These are phyloP conservation scores for Dascyllus trimaculatus DNA, from an alignment of 2,113 vertebrate species.

Conservation along the genomic window DNA sequence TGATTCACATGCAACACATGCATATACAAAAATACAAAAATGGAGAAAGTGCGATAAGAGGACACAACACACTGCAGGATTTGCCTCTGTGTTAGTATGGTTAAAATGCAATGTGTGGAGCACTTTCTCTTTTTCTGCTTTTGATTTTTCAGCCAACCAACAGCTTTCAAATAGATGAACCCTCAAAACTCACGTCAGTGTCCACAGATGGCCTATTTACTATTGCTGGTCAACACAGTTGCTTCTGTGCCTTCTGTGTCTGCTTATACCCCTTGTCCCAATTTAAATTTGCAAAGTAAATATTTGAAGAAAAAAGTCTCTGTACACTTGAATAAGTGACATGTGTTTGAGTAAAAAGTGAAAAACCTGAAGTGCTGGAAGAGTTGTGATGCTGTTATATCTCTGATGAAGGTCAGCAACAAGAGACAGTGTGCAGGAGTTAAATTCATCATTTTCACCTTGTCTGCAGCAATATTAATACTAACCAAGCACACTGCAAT, in stretches of 20 bases:
- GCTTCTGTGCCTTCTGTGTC: neutral
- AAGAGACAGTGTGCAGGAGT: no score
- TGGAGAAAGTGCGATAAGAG: neutral
- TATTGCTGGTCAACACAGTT: neutral
- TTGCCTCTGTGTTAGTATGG: neutral
- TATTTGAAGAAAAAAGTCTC: no score
- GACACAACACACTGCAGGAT: neutral
- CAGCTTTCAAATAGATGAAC: neutral
- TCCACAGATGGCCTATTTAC: neutral
- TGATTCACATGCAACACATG: no score
- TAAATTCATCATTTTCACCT: no score
- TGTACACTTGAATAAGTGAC: no score
- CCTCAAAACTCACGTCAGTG: neutral
- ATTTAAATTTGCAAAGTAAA: neutral
- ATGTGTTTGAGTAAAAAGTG: no score
- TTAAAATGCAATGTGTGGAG: neutral
- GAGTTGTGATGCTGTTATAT: no score
- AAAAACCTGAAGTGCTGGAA: no score
- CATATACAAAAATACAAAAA: neutral
- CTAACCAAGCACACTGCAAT: neutral
- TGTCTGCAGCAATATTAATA: neutral
- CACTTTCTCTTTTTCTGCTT: neutral
- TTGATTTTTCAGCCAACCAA: neutral
- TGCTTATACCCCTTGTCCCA: neutral
- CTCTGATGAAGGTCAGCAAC: no score